phyloP scores from a whole-genome alignment of 2,888 invertebrate genomes.

The Strigamia maritima region DNA sequence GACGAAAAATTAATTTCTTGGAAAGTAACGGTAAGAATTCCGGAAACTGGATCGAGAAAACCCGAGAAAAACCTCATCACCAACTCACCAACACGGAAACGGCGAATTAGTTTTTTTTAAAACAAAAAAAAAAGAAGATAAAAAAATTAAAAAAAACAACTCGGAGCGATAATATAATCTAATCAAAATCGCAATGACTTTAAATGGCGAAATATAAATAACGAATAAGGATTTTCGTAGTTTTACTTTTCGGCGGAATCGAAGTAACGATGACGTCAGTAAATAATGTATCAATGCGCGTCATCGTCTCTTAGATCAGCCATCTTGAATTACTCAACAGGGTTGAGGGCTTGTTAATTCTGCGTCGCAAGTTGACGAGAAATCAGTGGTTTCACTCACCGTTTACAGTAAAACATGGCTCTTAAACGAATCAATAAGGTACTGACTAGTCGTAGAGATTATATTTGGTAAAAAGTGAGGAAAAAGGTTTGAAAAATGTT shows the following conservation, averaged over 20 bases:
- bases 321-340: constrained; percentile 41
- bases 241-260: not conserved
- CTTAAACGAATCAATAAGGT: constrained; percentile 97
- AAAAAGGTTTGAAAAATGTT: not conserved
- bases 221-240: not conserved
- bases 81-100: too few relatives aligned
- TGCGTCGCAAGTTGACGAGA: constrained; percentile 4
- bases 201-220: too few relatives aligned
- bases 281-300: constrained; percentile 17
- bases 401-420: constrained; percentile 64
- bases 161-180: too few relatives aligned
- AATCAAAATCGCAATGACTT: too few relatives aligned
- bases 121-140: too few relatives aligned
- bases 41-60: not conserved
- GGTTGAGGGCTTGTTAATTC: constrained; percentile 14
- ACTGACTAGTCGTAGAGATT: constrained; percentile 46
- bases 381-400: constrained; percentile 7
- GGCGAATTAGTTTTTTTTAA: too few relatives aligned
- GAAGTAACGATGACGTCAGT: not conserved
- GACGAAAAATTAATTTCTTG: not conserved
- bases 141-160: not conserved
- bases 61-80: not conserved
- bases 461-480: not conserved
- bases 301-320: constrained; percentile 26
- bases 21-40: not conserved